phyloP scores from a whole-genome alignment of 2,888 invertebrate species.

The Ophonus ardosiacus region DNA sequence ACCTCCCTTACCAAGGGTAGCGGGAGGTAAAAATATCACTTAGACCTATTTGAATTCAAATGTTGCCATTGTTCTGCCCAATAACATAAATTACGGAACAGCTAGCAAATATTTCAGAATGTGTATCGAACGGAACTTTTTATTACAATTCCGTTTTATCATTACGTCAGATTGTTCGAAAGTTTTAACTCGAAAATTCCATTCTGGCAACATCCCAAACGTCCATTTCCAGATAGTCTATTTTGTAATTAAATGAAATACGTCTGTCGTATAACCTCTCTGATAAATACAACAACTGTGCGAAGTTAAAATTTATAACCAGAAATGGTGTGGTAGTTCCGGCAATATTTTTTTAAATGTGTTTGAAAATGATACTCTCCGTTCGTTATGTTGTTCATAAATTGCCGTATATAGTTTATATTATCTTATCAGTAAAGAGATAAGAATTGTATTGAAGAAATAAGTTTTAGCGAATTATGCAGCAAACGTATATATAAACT shows the following conservation, averaged over 20 bases:
- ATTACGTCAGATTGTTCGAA: constrained; percentile 43
- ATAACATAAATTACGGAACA: not conserved
- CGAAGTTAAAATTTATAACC: constrained; percentile 23
- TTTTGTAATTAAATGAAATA: constrained; percentile 42
- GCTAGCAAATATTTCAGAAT: constrained; percentile 31
- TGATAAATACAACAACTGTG: constrained; percentile 5
- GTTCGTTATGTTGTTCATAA: constrained; percentile 2
- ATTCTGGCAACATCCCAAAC: constrained; percentile 54
- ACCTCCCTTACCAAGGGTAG: too few relatives aligned
- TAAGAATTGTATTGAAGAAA: constrained; percentile 45
- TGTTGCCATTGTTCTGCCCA: not conserved
- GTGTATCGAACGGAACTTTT: constrained; percentile 37
- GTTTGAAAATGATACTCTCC: not conserved
- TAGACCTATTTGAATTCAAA: not conserved
- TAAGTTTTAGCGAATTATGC: constrained; percentile 12
- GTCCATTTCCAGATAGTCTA: constrained; percentile 9
- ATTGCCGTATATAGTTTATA: not conserved
- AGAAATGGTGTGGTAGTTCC: constrained; percentile 5
- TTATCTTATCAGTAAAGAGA: constrained; percentile 52
- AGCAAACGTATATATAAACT: not conserved
- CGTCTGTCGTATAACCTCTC: not conserved
- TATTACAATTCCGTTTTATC: constrained; percentile 49
- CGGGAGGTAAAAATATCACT: too few relatives aligned
- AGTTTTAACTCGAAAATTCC: constrained; percentile 48
- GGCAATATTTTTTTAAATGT: not conserved